Percentiles rank a stretch among this genome's conserved stretches.
Conservation (phyloP, 2,797 vertebrate species). For the Muscicapa comitata region DNA sequence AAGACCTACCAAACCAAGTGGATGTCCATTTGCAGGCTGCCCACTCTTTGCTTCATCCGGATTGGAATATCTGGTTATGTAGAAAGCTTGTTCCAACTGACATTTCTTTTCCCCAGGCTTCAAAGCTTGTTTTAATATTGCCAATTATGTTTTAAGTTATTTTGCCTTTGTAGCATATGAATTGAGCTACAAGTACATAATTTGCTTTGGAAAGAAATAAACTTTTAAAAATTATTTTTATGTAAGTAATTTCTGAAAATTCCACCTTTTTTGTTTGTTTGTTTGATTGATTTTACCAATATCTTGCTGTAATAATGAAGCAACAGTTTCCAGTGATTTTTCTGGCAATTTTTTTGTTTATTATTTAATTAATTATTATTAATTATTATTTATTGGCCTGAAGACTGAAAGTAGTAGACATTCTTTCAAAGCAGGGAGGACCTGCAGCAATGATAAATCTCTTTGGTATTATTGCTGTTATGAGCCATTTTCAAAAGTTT, state of each 20-base stretch:
- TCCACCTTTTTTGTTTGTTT: not conserved
- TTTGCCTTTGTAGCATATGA: not conserved
- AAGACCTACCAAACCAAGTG: not conserved
- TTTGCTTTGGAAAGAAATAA: not conserved
- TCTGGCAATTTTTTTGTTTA: not conserved
- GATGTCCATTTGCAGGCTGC: not conserved
- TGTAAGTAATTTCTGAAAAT: not conserved
- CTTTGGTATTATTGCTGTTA: not conserved
- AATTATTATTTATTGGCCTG: conserved; percentile 5
- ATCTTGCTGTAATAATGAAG: not conserved
- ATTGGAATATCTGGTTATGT: not conserved
- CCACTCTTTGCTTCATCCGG: fast-evolving
- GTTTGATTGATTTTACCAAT: not conserved
- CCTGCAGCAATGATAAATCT: not conserved
- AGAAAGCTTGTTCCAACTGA: not conserved
- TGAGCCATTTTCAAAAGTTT: conserved; percentile 40
- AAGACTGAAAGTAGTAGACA: not conserved
- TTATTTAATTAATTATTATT: too few species aligned
- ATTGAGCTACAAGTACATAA: not conserved
- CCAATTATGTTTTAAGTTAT: not conserved
- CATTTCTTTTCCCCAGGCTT: not conserved
- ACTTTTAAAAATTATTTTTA: not conserved
- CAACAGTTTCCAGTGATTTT: not conserved
- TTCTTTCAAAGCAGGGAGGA: not conserved
- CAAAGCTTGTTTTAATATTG: not conserved